Percentiles rank a stretch among this genome's conserved stretches.
Evolutionary conservation across 2,888 invertebrate species (phyloP).

Genomic region (Lasioglossum marginatum): DNA sequence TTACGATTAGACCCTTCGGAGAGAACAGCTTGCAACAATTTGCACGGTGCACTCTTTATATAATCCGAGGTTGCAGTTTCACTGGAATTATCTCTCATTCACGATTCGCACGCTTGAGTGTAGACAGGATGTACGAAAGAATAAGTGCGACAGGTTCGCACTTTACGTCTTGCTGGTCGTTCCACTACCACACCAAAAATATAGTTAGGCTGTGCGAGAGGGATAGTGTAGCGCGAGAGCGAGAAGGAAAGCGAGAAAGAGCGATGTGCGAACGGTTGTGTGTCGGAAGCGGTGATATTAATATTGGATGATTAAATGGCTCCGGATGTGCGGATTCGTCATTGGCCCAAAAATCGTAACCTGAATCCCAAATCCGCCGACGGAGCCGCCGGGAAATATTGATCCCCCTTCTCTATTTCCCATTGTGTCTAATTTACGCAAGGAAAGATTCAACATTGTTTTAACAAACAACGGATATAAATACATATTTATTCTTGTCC

Average conservation of each 20-base stretch:
- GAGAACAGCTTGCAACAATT: slow-evolving; percentile 14
- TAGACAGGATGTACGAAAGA: slow-evolving; percentile 56
- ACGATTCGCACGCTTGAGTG: slow-evolving; percentile 52
- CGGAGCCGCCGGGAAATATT: slow-evolving; percentile 61
- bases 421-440: background rate
- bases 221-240: background rate
- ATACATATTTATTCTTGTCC: background rate
- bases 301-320: slow-evolving; percentile 82
- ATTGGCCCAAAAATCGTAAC: slow-evolving; percentile 73
- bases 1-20: background rate
- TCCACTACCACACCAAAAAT: slow-evolving; percentile 67
- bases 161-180: slow-evolving; percentile 59
- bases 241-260: slow-evolving; percentile 23
- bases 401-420: slow-evolving; percentile 16
- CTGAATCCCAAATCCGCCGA: slow-evolving; percentile 56
- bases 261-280: slow-evolving; percentile 56
- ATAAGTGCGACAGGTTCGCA: slow-evolving; percentile 73
- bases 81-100: slow-evolving; percentile 56
- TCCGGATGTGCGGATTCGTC: slow-evolving; percentile 78
- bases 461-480: background rate
- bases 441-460: background rate
- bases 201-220: slow-evolving; percentile 35
- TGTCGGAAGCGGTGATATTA: slow-evolving; percentile 79
- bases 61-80: slow-evolving; percentile 21
- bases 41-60: background rate